Evolutionary conservation across 2,797 vertebrate species (phyloP).

Genomic region (Lateolabrax maculatus): DNA sequence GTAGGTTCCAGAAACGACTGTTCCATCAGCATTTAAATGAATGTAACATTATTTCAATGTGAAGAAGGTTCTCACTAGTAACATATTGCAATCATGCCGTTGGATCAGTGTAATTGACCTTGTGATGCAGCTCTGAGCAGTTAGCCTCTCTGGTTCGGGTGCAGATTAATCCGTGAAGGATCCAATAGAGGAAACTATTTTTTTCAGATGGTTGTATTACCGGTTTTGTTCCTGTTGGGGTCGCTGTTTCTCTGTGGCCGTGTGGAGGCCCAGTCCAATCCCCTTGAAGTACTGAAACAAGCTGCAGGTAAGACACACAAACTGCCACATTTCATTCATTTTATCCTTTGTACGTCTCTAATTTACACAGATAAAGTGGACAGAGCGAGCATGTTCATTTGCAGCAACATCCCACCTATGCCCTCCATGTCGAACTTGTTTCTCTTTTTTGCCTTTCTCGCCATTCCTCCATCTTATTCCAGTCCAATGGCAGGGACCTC

Average conservation of each 20-base stretch:
- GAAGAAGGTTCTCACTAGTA: not conserved
- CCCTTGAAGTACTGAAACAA: conserved; percentile 42
- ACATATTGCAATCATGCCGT: not conserved
- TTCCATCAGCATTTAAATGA: not conserved
- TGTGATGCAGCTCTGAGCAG: not conserved
- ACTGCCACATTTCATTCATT: not conserved
- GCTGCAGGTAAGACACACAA: conserved; percentile 72
- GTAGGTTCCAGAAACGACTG: not conserved
- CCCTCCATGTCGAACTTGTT: not conserved
- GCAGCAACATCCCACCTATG: not conserved
- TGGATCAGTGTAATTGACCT: not conserved
- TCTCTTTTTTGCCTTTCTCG: not conserved
- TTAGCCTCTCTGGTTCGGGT: not conserved
- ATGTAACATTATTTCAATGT: not conserved
- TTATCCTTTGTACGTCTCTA: no score
- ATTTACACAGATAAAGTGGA: not conserved
- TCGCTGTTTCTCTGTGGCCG: conserved; percentile 66
- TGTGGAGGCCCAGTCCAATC: conserved; percentile 27
- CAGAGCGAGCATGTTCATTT: not conserved
- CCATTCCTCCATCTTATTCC: not conserved
- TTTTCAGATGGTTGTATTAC: conserved; percentile 66
- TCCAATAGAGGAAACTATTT: not conserved
- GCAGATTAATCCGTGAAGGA: not conserved
- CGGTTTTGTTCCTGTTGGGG: conserved; percentile 72
- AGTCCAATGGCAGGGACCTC: conserved; percentile 45